phyloP scores from a whole-genome alignment of 2,888 invertebrate species.

The Pachydiplax longipennis region DNA sequence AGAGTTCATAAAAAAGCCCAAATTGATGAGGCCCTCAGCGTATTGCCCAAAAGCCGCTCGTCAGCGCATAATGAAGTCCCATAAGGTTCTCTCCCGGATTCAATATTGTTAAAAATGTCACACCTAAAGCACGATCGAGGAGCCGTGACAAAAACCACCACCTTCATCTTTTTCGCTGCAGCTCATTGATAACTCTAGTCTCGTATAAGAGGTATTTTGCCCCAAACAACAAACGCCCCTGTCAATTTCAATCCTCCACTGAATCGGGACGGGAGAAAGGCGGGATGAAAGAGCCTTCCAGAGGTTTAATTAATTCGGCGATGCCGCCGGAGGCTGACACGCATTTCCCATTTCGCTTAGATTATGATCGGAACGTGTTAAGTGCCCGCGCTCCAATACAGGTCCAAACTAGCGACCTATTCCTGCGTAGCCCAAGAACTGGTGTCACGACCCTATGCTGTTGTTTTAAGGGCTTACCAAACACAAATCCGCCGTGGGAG shows the following conservation, averaged over 20 bases:
- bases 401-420: slow-evolving; percentile 31
- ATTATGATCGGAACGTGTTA: slow-evolving; percentile 38
- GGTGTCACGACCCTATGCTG: neutral
- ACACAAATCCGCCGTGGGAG: neutral
- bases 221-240: neutral
- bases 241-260: neutral
- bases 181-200: neutral
- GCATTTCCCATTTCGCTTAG: slow-evolving; percentile 43
- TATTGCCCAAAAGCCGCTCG: no score
- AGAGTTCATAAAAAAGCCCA: no score
- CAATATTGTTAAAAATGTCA: no score
- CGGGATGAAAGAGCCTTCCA: neutral
- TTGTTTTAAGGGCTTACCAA: neutral
- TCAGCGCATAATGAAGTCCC: no score
- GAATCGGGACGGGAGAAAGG: neutral
- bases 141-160: no score
- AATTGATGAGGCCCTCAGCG: no score
- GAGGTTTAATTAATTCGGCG: slow-evolving; percentile 37
- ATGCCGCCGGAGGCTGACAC: slow-evolving; percentile 22
- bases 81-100: no score
- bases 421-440: neutral
- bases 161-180: neutral
- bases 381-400: neutral
- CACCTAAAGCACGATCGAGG: no score
- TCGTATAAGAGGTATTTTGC: neutral